Base-by-base conservation (phyloP, 2,113 vertebrate species). In the Pangasianodon hypophthalmus region DNA sequence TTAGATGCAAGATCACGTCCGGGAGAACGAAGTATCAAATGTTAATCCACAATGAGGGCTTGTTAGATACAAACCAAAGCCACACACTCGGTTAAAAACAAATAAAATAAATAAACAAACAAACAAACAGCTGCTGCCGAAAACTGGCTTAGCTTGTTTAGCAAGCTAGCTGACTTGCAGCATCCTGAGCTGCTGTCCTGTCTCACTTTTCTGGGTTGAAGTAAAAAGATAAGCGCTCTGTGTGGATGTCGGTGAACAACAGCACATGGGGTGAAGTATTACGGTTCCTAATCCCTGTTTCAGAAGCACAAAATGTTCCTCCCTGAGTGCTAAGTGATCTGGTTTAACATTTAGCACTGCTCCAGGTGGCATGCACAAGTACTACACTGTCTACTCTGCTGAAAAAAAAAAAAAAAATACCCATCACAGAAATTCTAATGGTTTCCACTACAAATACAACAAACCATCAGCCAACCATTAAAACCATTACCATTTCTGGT, bases 81-180 rank as follows among this genome's bases (percentile, higher is more conserved):
- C 44, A 84, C 18, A 62, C 52, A 60, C 58, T 86, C 29, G 71
- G 50, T 41, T 32, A 80, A 32, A 14, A 4, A 37, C 41, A 62
- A 67, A 81, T 46, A 32, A 26, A 18, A 14, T 18, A 56, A 71
- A 87, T 32, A 52, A 16, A 32, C 64, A 69, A 60, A 60, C 14
- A 60, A 67, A 67, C 62, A 37, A 16, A 32, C 29, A 88, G 32
- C 83, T 67, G 64, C 21, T 79, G 58, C 1, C 6, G 46, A 46
- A 21, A 85, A 54, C n/a, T 81, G 77, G 84, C 56, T 90, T 88
- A 88, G 91, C 82, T 46, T 75, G 21, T 41, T 54, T 75, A 50
- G 79, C 46, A 67, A n/a, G 77, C 75, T 64, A 77, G 26, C 41
- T 56, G 9, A 60, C 41, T 48, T 73, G 60, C 41, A 60, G 37